These are phyloP conservation scores for Tapera naevia DNA, from an alignment of 2,797 vertebrate genomes.

Conservation along the genomic window DNA sequence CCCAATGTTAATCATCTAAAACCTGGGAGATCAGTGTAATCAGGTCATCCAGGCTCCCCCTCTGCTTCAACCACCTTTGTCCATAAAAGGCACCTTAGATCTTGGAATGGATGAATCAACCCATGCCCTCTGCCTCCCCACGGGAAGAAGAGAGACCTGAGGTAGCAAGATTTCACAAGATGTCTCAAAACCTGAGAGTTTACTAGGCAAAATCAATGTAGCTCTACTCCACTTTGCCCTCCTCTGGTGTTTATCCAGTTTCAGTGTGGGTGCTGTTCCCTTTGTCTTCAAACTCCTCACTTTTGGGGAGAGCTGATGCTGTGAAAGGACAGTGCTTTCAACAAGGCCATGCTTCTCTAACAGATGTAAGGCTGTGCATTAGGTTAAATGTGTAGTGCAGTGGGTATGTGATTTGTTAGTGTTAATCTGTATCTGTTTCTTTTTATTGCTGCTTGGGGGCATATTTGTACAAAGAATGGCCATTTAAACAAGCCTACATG, in stretches of 20 bases:
- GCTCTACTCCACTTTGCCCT: neutral
- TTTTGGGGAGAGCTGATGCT: neutral
- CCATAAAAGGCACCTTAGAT: neutral
- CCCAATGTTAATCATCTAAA: neutral
- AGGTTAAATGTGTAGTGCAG: neutral
- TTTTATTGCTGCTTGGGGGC: constrained; percentile 34
- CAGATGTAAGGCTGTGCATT: constrained; percentile 5
- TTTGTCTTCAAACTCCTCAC: neutral
- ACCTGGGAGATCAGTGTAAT: neutral
- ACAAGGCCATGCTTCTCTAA: neutral
- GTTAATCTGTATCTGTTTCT: constrained; percentile 57
- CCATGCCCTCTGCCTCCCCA: neutral
- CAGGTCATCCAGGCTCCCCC: neutral
- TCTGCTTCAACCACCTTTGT: neutral
- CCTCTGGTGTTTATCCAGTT: neutral
- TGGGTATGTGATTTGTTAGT: constrained; percentile 16
- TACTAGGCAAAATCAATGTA: neutral
- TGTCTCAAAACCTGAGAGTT: neutral
- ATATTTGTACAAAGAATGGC: constrained; percentile 25
- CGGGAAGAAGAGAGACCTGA: neutral
- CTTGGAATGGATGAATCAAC: neutral
- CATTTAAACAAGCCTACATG: neutral
- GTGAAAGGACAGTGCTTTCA: neutral
- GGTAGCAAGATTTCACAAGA: neutral
- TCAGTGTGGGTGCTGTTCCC: neutral